Conservation (phyloP, 2,888 invertebrate genomes). For the Gryllus longicercus region DNA sequence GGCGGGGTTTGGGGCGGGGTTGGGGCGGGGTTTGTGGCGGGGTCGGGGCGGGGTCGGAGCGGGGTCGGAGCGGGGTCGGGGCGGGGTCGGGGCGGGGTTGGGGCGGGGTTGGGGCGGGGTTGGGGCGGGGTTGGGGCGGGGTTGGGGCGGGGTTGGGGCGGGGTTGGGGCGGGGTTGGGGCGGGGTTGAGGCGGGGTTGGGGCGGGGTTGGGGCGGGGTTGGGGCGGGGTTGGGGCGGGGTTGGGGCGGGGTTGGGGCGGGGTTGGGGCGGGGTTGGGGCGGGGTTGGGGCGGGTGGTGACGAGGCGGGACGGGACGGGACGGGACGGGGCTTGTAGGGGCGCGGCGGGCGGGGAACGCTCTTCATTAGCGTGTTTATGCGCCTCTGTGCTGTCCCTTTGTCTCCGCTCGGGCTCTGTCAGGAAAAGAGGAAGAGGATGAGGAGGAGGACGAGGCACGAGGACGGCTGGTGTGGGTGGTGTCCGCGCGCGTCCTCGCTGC, state of each 20-base stretch:
- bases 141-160: no score
- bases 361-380: constrained; percentile 4
- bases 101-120: no score
- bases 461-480: background rate
- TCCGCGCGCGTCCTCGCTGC: background rate
- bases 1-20: no score
- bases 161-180: no score
- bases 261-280: no score
- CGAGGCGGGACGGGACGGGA: no score
- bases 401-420: background rate
- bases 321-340: background rate
- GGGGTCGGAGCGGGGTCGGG: background rate
- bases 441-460: no score
- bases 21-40: no score
- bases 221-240: background rate
- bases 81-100: background rate
- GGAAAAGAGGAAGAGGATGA: background rate
- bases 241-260: background rate
- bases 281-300: no score
- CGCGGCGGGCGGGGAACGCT: background rate
- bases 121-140: no score
- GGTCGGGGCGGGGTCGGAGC: background rate
- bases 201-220: background rate
- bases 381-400: background rate
- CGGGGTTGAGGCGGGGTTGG: no score